A percentile compares a stretch with the other conserved stretches of the same genome.
Evolutionary conservation across 2,113 vertebrate genomes (phyloP).

Genomic region (Stigmatopora nigra): DNA sequence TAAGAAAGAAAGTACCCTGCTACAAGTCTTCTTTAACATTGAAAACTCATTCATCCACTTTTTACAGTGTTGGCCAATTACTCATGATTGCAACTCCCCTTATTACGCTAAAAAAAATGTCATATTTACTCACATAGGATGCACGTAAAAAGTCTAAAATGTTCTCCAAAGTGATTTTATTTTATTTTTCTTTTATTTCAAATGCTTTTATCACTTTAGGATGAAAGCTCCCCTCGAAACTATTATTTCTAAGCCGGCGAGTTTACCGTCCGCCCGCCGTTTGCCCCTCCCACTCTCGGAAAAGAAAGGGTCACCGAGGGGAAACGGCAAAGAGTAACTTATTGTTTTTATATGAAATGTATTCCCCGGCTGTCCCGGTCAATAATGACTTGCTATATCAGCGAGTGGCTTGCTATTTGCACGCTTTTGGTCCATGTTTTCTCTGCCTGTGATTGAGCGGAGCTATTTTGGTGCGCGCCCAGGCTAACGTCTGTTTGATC

Average conservation of each 20-base stretch:
- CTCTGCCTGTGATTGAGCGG: constrained; percentile 71
- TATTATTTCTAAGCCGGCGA: constrained; percentile 71
- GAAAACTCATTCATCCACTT: too few relatives aligned
- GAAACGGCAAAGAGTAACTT: constrained; percentile 65
- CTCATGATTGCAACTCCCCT: too few relatives aligned
- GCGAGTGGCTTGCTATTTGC: constrained; percentile 74
- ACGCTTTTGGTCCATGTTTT: constrained; percentile 73
- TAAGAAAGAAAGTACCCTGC: constrained; percentile 24
- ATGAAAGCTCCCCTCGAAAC: constrained; percentile 60
- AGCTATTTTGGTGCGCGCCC: constrained; percentile 68
- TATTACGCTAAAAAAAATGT: too few relatives aligned
- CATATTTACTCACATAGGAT: too few relatives aligned
- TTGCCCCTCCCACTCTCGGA: constrained; percentile 49
- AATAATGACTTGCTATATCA: constrained; percentile 78
- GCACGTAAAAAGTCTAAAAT: too few relatives aligned
- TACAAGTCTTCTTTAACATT: too few relatives aligned
- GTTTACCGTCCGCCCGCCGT: constrained; percentile 61
- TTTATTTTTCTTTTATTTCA: constrained; percentile 28
- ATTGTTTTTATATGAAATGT: constrained; percentile 79
- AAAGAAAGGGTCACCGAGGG: constrained; percentile 26
- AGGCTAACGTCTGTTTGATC: constrained; percentile 88
- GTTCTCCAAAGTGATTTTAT: too few relatives aligned
- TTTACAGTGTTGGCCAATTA: too few relatives aligned
- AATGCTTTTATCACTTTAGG: constrained; percentile 53
- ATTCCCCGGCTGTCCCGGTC: constrained; percentile 70